A percentile compares a stretch with the other conserved stretches of the same genome.
Evolutionary conservation across 2,113 vertebrate species (phyloP).

Genomic region (Pseudopipra pipra): DNA sequence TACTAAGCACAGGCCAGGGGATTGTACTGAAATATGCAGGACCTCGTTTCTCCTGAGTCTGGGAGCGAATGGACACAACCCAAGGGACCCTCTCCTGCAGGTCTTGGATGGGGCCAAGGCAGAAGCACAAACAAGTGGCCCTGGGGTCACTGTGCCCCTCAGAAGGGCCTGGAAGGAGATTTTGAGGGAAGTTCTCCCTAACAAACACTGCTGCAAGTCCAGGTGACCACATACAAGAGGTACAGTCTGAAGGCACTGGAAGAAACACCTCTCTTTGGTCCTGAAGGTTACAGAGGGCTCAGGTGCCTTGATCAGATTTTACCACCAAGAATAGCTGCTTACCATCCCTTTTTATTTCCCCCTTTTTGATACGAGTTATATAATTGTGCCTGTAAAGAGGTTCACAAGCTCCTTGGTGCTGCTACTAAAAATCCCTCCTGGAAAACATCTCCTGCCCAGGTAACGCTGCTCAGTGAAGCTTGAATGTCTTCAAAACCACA

Average conservation of each 20-base stretch:
- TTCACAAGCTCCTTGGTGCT: neutral
- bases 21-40: neutral
- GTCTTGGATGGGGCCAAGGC: neutral
- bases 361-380: accelerated
- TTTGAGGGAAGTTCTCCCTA: neutral
- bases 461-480: neutral
- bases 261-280: neutral
- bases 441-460: neutral
- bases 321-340: neutral
- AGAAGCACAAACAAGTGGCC: neutral
- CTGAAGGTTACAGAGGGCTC: neutral
- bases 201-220: neutral
- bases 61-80: accelerated
- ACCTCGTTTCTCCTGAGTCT: accelerated
- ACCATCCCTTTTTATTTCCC: neutral
- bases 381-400: neutral
- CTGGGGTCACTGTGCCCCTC: neutral
- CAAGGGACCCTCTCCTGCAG: neutral
- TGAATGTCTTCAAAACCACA: neutral
- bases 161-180: neutral
- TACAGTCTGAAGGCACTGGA: accelerated
- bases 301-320: neutral
- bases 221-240: neutral
- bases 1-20: neutral
- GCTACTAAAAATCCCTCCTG: neutral